phyloP scores from a whole-genome alignment of 2,113 vertebrate species.

The Circaetus cinerascens region DNA sequence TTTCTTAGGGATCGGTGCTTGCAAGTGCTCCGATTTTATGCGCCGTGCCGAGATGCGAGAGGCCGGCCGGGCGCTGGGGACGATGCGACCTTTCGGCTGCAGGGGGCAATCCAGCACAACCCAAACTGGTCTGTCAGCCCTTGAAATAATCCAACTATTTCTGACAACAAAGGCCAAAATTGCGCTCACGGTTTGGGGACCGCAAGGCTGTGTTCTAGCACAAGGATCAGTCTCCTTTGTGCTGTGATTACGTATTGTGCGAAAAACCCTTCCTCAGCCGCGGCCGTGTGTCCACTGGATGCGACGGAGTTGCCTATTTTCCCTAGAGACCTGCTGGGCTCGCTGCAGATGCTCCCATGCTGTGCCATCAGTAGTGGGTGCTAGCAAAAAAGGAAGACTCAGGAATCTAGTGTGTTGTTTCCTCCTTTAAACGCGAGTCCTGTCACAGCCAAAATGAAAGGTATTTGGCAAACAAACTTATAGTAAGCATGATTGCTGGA shows the following conservation, averaged over 20 bases:
- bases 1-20: not conserved
- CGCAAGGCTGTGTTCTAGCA: slow-evolving; percentile 5
- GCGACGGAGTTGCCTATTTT: not conserved
- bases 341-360: not conserved
- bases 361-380: not conserved
- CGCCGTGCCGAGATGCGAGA: rapidly evolving
- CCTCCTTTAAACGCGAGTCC: not conserved
- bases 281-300: not conserved
- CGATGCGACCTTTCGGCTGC: slow-evolving; percentile 10
- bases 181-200: slow-evolving; percentile 32
- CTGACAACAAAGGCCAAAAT: slow-evolving; percentile 69
- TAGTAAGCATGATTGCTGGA: not conserved
- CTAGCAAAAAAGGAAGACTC: not conserved
- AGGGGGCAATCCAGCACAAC: slow-evolving; percentile 76
- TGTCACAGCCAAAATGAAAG: not conserved
- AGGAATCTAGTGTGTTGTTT: not conserved
- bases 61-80: not conserved
- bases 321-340: not conserved
- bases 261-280: not conserved
- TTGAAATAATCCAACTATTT: not conserved
- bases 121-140: not conserved
- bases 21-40: not conserved
- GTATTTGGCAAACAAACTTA: not conserved
- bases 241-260: slow-evolving; percentile 54
- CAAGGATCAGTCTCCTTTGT: slow-evolving; percentile 49